Percentiles rank a stretch among this genome's conserved stretches.
These are phyloP conservation scores for Poeciliopsis retropinna DNA, from an alignment of 2,113 vertebrate species.

Conservation along the genomic window DNA sequence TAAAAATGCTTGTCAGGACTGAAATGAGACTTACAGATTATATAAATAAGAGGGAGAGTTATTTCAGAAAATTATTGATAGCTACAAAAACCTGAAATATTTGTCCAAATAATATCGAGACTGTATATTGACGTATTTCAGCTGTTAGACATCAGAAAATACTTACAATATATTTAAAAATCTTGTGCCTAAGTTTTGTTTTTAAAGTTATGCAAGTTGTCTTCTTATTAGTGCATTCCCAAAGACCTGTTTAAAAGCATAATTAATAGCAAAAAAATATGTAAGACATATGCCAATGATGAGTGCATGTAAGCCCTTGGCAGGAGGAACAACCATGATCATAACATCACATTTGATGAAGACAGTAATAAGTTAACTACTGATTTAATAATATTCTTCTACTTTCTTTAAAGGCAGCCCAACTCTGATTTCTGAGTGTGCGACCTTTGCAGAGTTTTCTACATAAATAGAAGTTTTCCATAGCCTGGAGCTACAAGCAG, in stretches of 20 bases:
- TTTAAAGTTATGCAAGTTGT: neutral
- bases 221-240: neutral
- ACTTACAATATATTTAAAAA: neutral
- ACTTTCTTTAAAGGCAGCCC: neutral
- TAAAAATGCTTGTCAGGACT: too few relatives aligned
- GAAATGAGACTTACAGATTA: too few relatives aligned
- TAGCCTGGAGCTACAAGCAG: slow-evolving; percentile 40
- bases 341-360: neutral
- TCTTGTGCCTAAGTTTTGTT: neutral
- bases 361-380: neutral
- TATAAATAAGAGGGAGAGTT: neutral
- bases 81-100: too few relatives aligned
- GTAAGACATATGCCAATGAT: neutral
- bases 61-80: neutral
- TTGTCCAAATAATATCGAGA: too few relatives aligned
- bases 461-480: slow-evolving; percentile 8
- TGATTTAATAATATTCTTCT: neutral
- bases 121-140: neutral
- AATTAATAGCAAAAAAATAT: neutral
- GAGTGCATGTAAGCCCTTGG: too few relatives aligned
- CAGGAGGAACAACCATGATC: neutral
- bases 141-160: neutral
- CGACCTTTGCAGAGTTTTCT: neutral
- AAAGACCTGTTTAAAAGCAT: neutral
- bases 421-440: neutral